These are phyloP conservation scores for Neopipo cinnamomea DNA, from an alignment of 2,113 vertebrate genomes.

Conservation along the genomic window DNA sequence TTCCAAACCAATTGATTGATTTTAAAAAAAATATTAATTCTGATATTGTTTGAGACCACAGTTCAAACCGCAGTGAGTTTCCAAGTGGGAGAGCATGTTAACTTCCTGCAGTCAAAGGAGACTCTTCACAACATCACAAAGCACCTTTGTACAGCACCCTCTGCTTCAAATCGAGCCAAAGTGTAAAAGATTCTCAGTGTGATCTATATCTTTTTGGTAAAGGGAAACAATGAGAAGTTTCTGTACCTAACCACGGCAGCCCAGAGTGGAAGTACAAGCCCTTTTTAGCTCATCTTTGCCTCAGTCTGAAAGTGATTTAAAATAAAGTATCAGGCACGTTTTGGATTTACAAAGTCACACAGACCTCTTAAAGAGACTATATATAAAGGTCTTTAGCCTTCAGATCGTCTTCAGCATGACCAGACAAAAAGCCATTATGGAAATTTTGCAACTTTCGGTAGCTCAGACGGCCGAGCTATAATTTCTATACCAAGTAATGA, in stretches of 20 bases:
- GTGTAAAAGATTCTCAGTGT: background rate
- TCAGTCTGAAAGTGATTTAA: background rate
- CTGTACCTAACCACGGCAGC: background rate
- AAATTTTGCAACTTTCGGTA: background rate
- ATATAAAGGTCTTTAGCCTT: background rate
- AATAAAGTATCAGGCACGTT: accelerated
- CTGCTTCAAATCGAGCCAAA: background rate
- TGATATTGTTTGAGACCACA: background rate
- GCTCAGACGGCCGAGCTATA: background rate
- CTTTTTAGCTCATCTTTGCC: background rate
- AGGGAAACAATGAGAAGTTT: background rate
- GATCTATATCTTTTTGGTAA: background rate
- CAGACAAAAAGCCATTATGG: background rate
- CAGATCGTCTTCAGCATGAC: background rate
- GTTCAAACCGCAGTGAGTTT: background rate
- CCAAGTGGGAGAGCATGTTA: background rate
- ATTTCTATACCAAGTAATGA: background rate
- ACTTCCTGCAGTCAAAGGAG: background rate
- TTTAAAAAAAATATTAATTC: background rate
- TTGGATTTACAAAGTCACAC: background rate
- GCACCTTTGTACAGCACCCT: background rate
- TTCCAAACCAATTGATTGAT: background rate
- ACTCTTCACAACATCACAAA: background rate
- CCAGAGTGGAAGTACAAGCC: background rate
- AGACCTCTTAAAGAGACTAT: background rate